Evolutionary conservation across 92 coral and sea anemone species (phyloP), one percentile per base, ranked within the genome.

Genomic region (Chrysogorgia sp.): DNA sequence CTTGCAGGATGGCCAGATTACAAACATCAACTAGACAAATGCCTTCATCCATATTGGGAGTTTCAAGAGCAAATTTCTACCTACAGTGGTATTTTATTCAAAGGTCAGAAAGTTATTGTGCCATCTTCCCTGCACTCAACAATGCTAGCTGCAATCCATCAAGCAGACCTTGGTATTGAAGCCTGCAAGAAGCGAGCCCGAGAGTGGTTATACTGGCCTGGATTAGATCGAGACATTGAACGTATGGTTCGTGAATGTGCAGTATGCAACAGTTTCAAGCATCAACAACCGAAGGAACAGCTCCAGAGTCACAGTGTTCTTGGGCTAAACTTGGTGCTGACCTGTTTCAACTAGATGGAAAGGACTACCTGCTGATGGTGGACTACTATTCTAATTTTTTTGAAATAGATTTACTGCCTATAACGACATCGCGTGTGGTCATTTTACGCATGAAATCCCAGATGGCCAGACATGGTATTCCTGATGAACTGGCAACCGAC

Each of bases 131-230:
- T 79, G 49, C 31, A 74, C 64, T 40, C 79, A 74, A 49, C 59
- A 34, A 62, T 59, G 69, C 82, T 76, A 28, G 52, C 79, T 48
- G 79, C 79, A 74, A 74, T 74, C 15, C 66, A 74, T 64, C 79
- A 55, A 31, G 20, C 79, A 55, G 62, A 74, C 59, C 13, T 74
- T 12, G 60, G 33, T 26, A 52, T 50, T n/a, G n/a, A n/a, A n/a
- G n/a, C n/a, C n/a, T n/a, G n/a, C n/a, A n/a, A 0, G 79, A 74
- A 55, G 79, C 79, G 79, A n/a, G 79, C 79, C 13, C 34, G 53
- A 48, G 34, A 76, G 43, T 49, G 43, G 53, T 26, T 71, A 31
- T 53, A 52, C 47, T 72, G 79, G 47, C 31, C 41, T 72, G 65
- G 64, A 19, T 63, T 72, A 20, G 60, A 37, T 25, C 79, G 60